Percentiles rank a stretch among this genome's conserved stretches.
Evolutionary conservation across 1,140 invertebrate species (phyloP).

Genomic region (Phymastichus coffea): DNA sequence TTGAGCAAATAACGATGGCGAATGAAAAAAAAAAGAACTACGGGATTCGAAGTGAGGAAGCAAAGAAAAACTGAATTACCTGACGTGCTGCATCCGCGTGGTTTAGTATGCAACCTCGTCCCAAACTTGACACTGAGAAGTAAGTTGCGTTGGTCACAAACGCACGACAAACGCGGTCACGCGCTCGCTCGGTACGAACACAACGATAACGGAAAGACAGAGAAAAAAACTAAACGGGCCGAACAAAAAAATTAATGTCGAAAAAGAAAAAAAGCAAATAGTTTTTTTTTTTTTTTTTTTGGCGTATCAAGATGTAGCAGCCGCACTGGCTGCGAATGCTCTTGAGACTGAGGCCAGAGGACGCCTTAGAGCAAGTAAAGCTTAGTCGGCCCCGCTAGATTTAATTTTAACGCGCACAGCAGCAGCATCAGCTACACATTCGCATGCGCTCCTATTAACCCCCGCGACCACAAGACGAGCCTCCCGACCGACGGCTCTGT

Average conservation of each 20-base stretch:
- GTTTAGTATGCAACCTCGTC: not conserved
- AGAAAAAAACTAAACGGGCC: constrained; percentile 14
- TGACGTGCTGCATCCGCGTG: constrained; percentile 20
- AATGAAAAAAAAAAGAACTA: not conserved
- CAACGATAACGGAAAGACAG: not conserved
- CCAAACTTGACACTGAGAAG: not conserved
- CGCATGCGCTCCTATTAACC: not conserved
- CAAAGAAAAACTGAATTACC: too few species aligned
- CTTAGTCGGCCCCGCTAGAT: constrained; percentile 45
- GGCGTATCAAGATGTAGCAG: constrained; percentile 31
- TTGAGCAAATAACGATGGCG: not conserved
- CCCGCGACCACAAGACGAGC: not conserved
- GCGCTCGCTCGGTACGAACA: too few species aligned
- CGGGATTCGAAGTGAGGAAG: too few species aligned
- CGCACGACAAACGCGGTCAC: not conserved
- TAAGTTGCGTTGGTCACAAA: too few species aligned
- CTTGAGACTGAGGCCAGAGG: constrained; percentile 58
- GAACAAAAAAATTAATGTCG: too few species aligned
- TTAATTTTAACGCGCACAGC: constrained; percentile 53
- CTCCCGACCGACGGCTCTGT: not conserved
- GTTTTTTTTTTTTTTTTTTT: too few species aligned
- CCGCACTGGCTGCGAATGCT: constrained; percentile 46
- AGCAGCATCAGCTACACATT: not conserved
- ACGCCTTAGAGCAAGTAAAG: constrained; percentile 40
- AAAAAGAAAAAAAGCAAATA: constrained; percentile 7